Base-by-base conservation (phyloP, 2,113 vertebrate species). In the Podiceps cristatus region DNA sequence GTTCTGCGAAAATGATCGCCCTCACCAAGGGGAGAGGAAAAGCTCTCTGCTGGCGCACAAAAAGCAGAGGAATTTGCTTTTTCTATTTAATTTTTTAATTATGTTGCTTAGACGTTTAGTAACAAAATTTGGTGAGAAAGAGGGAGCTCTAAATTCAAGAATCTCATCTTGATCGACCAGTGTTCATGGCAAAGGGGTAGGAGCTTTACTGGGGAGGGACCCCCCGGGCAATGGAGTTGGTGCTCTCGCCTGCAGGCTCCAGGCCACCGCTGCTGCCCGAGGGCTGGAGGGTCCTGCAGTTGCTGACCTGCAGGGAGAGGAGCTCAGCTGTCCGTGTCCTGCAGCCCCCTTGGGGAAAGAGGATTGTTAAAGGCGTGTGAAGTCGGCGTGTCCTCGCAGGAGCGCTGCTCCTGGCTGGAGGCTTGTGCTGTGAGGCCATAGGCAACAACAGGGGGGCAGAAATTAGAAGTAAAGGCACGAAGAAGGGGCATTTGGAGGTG, bases 191-290 rank as follows among this genome's bases (percentile, higher is more conserved):
- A 50, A 37, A 75, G 50, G 33, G 9, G 8, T 29, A 49, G 60
- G 49, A 44, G 45, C 22, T 64, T n/a, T 50, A 7, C 9, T 49
- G 10, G 29, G 47, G 31, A 7, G 49, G 17, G 12, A 53, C n/a
- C 20, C 12, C 12, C 10, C 0, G 1, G 24, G n/a, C 31, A 6
- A 11, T 1, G 25, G 53, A 15, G 31, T 2, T 12, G 14, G 25
- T 16, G n/a, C 52, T 80, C 12, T 11, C 2, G 7, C 27, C 42
- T 20, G 23, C 0, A 8, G 56, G 40, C 20, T 88, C 17, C 2
- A 19, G 45, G 67, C 47, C 20, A 20, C 23, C 10, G 9, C 47
- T 31, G 42, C 24, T 35, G 10, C 40, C 23, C 0, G 0, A 44
- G 76, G 20, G 6, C 45, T 23, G 68, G 44, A 28, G 69, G 27